Conservation (phyloP, 2,113 vertebrate genomes). For the Tenrec ecaudatus region DNA sequence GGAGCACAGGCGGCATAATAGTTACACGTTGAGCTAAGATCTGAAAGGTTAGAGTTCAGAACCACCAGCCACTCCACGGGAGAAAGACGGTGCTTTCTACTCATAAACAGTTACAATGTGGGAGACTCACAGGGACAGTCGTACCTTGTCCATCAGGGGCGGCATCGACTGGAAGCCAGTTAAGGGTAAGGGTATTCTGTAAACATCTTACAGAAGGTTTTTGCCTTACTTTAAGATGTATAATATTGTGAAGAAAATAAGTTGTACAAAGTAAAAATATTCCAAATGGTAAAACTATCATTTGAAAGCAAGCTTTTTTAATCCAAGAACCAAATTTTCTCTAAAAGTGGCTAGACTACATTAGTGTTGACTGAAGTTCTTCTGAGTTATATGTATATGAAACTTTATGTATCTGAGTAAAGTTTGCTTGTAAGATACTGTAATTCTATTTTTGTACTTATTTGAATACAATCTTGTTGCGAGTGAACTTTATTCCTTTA, state of each 20-base stretch:
- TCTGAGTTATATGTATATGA: neutral
- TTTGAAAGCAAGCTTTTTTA: neutral
- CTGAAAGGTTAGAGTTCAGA: too few relatives aligned
- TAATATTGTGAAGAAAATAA: neutral
- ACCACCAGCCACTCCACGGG: too few relatives aligned
- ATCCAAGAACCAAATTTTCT: neutral
- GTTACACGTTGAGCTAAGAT: too few relatives aligned
- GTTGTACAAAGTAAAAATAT: neutral
- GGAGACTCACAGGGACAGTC: too few relatives aligned
- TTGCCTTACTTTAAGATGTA: neutral
- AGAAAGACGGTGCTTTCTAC: too few relatives aligned
- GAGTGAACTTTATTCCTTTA: constrained; percentile 42
- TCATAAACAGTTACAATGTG: too few relatives aligned
- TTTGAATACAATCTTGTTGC: neutral
- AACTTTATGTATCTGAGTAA: neutral
- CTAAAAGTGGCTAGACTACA: neutral
- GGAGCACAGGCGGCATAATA: too few relatives aligned
- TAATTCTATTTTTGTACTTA: constrained; percentile 39
- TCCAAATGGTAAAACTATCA: neutral
- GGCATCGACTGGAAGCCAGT: too few relatives aligned
- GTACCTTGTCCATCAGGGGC: too few relatives aligned
- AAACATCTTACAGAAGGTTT: too few relatives aligned
- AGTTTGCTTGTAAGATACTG: constrained; percentile 45
- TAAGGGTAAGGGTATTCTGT: too few relatives aligned
- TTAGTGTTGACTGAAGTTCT: neutral